phyloP scores from a whole-genome alignment of 2,113 vertebrate genomes.

The Ailurus styani region DNA sequence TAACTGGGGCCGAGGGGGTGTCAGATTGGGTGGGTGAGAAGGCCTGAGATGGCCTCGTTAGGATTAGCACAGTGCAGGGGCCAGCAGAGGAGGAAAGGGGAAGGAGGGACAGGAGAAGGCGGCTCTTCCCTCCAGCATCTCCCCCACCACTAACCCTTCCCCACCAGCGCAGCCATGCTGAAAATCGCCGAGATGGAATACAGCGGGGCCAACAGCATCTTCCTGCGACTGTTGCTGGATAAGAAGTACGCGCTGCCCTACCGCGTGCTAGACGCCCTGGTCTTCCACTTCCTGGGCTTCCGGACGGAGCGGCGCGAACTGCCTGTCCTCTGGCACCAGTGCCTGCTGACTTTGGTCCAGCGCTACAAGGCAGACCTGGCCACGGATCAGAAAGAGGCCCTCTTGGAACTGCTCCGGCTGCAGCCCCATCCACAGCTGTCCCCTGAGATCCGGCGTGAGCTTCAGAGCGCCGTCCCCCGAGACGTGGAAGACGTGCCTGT shows the following conservation, averaged over 20 bases:
- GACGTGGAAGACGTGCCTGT: conserved; percentile 86
- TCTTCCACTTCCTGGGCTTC: conserved; percentile 96
- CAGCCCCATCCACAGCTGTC: conserved; percentile 90
- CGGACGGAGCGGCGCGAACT: conserved; percentile 87
- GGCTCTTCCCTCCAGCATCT: background rate
- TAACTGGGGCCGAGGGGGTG: background rate
- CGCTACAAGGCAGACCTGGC: conserved; percentile 97
- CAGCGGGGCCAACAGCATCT: conserved; percentile 97
- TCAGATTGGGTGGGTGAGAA: background rate
- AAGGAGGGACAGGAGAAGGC: background rate
- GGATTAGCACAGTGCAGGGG: background rate
- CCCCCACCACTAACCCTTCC: background rate
- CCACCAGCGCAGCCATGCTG: conserved; percentile 92
- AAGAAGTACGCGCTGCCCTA: conserved; percentile 98
- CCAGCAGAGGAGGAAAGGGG: background rate
- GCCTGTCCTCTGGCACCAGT: conserved; percentile 98
- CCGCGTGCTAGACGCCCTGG: conserved; percentile 96
- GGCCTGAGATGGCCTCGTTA: background rate
- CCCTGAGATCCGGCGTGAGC: conserved; percentile 90
- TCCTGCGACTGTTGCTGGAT: conserved; percentile 94
- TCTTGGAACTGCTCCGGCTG: conserved; percentile 92
- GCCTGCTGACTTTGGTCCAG: conserved; percentile 92
- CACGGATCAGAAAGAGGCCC: conserved; percentile 90
- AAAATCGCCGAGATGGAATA: conserved; percentile 98
- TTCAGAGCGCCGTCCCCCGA: conserved; percentile 87